Conservation (phyloP, 1,140 invertebrate genomes). For the Aradophagus sp. region DNA sequence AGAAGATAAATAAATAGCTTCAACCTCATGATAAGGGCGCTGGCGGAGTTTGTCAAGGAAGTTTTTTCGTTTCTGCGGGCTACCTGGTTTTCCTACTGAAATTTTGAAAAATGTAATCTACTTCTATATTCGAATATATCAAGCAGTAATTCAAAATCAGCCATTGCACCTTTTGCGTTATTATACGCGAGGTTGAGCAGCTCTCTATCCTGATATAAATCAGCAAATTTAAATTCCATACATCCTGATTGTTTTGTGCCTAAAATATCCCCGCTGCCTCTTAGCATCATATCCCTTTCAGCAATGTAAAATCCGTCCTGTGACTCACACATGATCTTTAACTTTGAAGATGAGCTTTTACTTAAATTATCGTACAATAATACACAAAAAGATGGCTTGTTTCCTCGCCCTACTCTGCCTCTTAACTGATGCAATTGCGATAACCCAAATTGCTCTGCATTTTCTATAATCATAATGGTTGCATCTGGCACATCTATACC, state of each 20-base stretch:
- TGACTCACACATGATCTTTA: conserved; percentile 10
- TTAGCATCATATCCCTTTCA: conserved; percentile 10
- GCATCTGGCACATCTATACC: conserved; percentile 21
- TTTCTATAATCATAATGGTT: conserved; percentile 14
- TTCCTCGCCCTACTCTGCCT: conserved; percentile 19
- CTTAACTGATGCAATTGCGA: conserved; percentile 21
- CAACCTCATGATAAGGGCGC: conserved; percentile 1
- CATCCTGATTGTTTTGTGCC: conserved; percentile 13
- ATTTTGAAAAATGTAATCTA: conserved; percentile 21
- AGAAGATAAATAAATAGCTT: neutral
- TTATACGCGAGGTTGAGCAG: conserved; percentile 20
- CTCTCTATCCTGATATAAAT: conserved; percentile 10
- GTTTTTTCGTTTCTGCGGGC: conserved; percentile 12
- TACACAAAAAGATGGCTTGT: conserved; percentile 10
- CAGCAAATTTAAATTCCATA: conserved; percentile 15
- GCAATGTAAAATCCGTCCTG: conserved; percentile 20
- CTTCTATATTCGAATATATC: conserved; percentile 19
- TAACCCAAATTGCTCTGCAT: conserved; percentile 18
- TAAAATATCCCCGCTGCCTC: conserved; percentile 12
- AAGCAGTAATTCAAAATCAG: conserved; percentile 20
- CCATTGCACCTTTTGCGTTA: conserved; percentile 17
- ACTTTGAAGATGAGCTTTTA: neutral
- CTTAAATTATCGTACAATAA: conserved; percentile 5
- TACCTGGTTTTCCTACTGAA: conserved; percentile 20
- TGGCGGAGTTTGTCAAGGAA: conserved; percentile 10